phyloP scores from a whole-genome alignment of 2,113 vertebrate genomes.

The Tragelaphus buxtoni region DNA sequence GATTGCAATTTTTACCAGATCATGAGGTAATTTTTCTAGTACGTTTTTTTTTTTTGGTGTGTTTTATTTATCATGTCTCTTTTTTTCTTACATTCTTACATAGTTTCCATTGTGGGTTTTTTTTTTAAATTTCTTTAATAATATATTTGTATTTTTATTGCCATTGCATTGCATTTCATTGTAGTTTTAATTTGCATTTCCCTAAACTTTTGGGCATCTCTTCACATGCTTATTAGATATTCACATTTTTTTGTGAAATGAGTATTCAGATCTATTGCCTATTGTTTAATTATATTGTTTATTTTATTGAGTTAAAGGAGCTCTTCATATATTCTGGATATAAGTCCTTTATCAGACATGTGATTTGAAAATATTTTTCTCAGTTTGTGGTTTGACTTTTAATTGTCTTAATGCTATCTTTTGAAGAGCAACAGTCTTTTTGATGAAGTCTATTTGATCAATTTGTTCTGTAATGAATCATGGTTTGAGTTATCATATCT shows the following conservation, averaged over 20 bases:
- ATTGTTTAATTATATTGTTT: background rate
- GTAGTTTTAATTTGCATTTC: background rate
- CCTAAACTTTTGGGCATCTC: background rate
- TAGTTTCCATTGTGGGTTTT: background rate
- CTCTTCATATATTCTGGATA: background rate
- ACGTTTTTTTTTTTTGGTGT: background rate
- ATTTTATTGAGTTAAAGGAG: background rate
- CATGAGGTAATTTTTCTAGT: background rate
- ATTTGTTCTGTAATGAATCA: background rate
- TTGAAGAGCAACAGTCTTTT: background rate
- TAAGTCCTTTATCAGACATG: background rate
- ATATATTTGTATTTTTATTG: background rate
- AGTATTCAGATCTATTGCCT: background rate
- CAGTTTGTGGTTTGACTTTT: background rate
- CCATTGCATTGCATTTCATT: background rate
- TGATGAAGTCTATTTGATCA: background rate
- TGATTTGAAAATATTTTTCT: background rate
- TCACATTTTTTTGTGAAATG: background rate
- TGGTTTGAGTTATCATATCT: background rate
- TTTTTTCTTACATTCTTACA: background rate
- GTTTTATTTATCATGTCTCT: background rate
- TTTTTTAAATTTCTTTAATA: background rate
- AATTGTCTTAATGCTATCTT: background rate
- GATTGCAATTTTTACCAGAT: background rate
- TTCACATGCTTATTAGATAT: background rate